Evolutionary conservation across 2,888 invertebrate species (phyloP).

Genomic region (Zelleria hepariella): DNA sequence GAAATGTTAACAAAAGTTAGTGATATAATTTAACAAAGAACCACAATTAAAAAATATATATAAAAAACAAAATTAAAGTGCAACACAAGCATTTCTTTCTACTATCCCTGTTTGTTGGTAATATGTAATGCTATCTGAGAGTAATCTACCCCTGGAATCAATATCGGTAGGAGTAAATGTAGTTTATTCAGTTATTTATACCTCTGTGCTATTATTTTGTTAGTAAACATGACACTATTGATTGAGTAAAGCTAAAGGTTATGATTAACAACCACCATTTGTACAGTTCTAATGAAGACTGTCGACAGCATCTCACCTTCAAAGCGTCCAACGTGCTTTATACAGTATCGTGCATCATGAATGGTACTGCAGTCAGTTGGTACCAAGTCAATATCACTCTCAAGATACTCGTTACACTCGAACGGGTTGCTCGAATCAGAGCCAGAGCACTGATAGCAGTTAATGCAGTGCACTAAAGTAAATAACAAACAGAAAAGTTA

Average conservation of each 20-base stretch:
- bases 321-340: constrained; percentile 93
- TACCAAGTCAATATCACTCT: constrained; percentile 75
- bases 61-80: too few species aligned
- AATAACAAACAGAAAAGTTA: constrained; percentile 14
- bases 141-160: not conserved
- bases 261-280: not conserved
- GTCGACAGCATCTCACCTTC: constrained; percentile 76
- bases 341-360: constrained; percentile 89
- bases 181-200: too few species aligned
- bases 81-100: not conserved
- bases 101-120: not conserved
- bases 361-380: constrained; percentile 83
- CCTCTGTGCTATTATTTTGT: too few species aligned
- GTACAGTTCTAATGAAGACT: not conserved
- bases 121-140: not conserved
- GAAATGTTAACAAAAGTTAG: too few species aligned
- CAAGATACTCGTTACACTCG: constrained; percentile 86
- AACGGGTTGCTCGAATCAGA: constrained; percentile 82
- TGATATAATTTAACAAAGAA: too few species aligned
- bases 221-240: too few species aligned
- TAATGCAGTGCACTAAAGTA: constrained; percentile 74
- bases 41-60: too few species aligned
- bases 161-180: not conserved
- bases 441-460: constrained; percentile 92
- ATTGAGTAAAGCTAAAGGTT: too few species aligned